Conservation (phyloP, 53 echinoderm and acorn worm species). For the Paracentrotus lividus region DNA sequence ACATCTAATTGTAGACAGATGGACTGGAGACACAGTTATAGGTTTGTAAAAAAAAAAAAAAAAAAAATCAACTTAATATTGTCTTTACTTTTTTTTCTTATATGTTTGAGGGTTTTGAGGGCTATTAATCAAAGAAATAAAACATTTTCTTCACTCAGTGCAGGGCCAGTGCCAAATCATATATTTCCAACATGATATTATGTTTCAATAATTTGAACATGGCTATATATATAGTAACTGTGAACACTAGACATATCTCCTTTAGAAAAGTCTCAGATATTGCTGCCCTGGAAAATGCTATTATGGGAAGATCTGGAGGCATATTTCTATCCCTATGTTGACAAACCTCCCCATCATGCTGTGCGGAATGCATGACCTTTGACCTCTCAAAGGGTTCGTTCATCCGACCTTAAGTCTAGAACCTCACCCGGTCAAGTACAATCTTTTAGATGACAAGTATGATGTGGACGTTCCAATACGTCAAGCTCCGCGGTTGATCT, state of each 20-base stretch:
- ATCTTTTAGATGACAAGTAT: neutral
- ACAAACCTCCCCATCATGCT: constrained; percentile 39
- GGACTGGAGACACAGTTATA: constrained; percentile 62
- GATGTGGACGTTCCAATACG: neutral
- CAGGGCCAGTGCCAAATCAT: too few species aligned
- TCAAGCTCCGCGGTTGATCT: neutral
- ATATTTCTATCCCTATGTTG: constrained; percentile 28
- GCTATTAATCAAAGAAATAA: too few species aligned
- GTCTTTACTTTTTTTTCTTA: neutral
- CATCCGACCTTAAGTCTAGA: constrained; percentile 18
- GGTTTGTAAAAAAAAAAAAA: too few species aligned
- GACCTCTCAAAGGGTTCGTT: constrained; percentile 33
- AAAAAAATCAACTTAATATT: neutral
- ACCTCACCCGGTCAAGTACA: constrained; percentile 7
- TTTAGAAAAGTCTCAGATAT: neutral
- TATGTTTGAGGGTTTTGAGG: too few species aligned
- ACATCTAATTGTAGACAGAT: constrained; percentile 56
- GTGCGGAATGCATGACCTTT: constrained; percentile 32
- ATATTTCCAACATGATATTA: too few species aligned
- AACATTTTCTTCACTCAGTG: too few species aligned
- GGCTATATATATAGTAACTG: neutral
- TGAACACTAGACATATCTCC: neutral
- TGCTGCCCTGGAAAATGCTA: constrained; percentile 20
- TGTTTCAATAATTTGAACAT: too few species aligned
- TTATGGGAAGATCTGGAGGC: constrained; percentile 45